Evolutionary conservation across 2,888 invertebrate genomes (phyloP).

Genomic region (Rhabditoides inermis): DNA sequence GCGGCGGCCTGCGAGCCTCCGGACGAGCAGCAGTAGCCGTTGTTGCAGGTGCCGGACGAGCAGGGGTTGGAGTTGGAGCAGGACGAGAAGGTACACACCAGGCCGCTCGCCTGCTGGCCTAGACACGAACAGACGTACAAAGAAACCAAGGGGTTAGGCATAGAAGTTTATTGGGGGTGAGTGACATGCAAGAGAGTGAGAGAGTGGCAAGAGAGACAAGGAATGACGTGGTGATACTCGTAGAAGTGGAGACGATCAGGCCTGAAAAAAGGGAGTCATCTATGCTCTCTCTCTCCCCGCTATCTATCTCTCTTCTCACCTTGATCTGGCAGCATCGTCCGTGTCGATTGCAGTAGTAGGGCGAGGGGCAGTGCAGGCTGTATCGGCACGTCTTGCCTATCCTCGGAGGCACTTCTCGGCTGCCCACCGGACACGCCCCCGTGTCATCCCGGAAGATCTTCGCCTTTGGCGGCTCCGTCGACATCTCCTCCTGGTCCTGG

Average conservation of each 20-base stretch:
- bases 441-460: too few species aligned
- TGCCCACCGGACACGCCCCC: slow-evolving; percentile 25
- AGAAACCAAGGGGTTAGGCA: slow-evolving; percentile 3
- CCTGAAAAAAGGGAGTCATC: too few species aligned
- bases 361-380: slow-evolving; percentile 37
- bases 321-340: slow-evolving; percentile 25
- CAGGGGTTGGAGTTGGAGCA: slow-evolving; percentile 47
- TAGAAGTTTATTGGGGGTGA: slow-evolving; percentile 5
- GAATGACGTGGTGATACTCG: too few species aligned
- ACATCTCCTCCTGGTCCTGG: too few species aligned
- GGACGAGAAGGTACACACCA: slow-evolving; percentile 47
- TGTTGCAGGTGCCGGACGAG: slow-evolving; percentile 48
- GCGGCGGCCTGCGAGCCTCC: slow-evolving; percentile 14
- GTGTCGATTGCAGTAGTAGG: slow-evolving; percentile 32
- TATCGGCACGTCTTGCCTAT: slow-evolving; percentile 29
- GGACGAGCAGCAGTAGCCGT: slow-evolving; percentile 49
- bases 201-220: neutral
- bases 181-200: neutral
- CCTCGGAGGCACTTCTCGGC: slow-evolving; percentile 21
- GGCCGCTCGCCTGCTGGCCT: slow-evolving; percentile 28
- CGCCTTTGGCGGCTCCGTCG: too few species aligned
- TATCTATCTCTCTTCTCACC: too few species aligned
- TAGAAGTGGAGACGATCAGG: too few species aligned
- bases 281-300: too few species aligned
- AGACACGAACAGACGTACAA: neutral